Base-by-base conservation (phyloP, 2,888 invertebrate species). In the Minunthozetes semirufus region DNA sequence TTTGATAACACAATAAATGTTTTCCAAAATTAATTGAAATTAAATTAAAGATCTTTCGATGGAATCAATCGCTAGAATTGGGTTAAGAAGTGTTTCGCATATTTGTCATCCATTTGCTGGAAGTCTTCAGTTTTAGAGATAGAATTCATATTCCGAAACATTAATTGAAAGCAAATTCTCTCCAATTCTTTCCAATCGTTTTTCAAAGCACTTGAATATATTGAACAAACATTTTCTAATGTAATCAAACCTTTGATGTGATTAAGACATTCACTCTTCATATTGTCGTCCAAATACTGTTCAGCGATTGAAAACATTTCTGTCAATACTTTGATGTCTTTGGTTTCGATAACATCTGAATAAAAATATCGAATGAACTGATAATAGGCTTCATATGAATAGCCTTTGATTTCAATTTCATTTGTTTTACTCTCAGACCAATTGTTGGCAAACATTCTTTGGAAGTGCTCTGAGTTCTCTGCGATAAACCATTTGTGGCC, bases 331-430 rank as follows among this genome's bases (percentile, higher is more conserved):
- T 74, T 13, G 8, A 19, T 17, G 25, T 56, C 25, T 17, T 63
- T 17, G 19, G 9, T 33, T 17, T 74, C 74, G 9, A 74, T 42
- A 17, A n/a, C 5, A 42, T 74, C 74, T 22, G 74, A 70, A 22
- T 74, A 74, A 50, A 74, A 29, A 29, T 27, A 74, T 25, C 68
- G 68, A 8, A 74, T 11, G 70, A 70, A 74, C 3, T 46, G 50
- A 56, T 59, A 71, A 19, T 70, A 74, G 15, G 22, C 59, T 25
- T 68, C 70, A 56, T 74, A 42, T 42, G 11, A 42, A 13, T 42
- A 13, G 42, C 53, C 15, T 17, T 42, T 42, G 42, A 8, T 42
- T 13, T 42, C 42, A 9, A 9, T 42, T 42, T 42, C 42, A 29
- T 19, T 66, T n/a, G n/a, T 66, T 33, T 66, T 38, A 42, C 9